Conservation (phyloP, 2,113 vertebrate species). For the Fregetta grallaria region DNA sequence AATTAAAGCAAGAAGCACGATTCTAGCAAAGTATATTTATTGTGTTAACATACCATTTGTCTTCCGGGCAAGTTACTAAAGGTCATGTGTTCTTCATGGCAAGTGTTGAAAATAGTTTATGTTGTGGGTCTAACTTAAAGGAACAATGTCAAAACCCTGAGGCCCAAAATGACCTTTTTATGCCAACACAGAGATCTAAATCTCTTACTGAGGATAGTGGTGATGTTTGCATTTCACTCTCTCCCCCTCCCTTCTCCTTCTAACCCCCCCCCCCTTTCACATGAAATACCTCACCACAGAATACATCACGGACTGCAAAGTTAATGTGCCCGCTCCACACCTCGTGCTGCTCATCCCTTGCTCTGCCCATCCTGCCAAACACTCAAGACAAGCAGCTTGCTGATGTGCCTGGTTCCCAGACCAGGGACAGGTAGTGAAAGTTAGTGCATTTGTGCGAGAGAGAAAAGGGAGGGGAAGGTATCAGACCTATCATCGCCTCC, state of each 20-base stretch:
- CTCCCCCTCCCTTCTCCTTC: constrained; percentile 13
- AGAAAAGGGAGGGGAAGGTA: not conserved
- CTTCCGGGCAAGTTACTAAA: constrained; percentile 81
- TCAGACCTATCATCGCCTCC: not conserved
- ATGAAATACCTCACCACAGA: constrained; percentile 18
- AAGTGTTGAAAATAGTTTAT: constrained; percentile 83
- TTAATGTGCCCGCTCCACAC: not conserved
- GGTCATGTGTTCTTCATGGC: constrained; percentile 81
- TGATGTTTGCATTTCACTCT: constrained; percentile 61
- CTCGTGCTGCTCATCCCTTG: not conserved
- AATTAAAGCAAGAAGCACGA: constrained; percentile 58
- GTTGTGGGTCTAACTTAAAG: constrained; percentile 80
- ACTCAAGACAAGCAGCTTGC: not conserved
- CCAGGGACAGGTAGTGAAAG: not conserved
- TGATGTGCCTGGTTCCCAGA: not conserved
- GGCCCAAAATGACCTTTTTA: constrained; percentile 77
- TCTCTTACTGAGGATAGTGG: constrained; percentile 61
- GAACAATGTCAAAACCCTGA: constrained; percentile 77
- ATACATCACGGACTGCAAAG: not conserved
- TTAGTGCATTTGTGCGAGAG: not conserved
- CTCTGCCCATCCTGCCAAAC: not conserved
- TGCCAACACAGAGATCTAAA: constrained; percentile 68
- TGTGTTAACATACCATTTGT: constrained; percentile 75
- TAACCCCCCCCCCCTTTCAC: not conserved
- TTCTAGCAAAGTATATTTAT: constrained; percentile 67